Evolutionary conservation across 2,888 invertebrate species (phyloP).

Genomic region (Tinea pellionella): DNA sequence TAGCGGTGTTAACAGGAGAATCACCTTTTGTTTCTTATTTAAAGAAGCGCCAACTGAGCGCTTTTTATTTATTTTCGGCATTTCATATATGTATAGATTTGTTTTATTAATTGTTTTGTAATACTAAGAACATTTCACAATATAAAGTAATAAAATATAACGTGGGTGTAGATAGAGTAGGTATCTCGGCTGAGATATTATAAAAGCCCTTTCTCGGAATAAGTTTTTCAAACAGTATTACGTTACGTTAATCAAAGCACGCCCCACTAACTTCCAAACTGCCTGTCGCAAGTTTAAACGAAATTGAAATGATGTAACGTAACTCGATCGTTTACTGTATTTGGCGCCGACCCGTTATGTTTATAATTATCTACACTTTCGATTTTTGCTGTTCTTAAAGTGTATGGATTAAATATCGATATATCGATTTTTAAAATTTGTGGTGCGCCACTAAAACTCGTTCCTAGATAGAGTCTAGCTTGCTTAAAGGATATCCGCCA

Average conservation of each 20-base stretch:
- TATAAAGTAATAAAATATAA: not conserved
- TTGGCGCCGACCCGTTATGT: constrained; percentile 23
- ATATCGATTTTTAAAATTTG: too few species aligned
- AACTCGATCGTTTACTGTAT: constrained; percentile 21
- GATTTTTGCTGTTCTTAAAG: not conserved
- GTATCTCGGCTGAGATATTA: not conserved
- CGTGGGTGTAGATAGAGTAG: not conserved
- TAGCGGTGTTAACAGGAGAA: too few species aligned
- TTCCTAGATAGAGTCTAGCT: too few species aligned
- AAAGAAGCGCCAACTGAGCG: too few species aligned
- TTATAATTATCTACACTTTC: not conserved
- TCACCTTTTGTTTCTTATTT: too few species aligned
- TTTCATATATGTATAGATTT: too few species aligned
- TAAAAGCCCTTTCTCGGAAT: not conserved
- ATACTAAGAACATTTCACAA: not conserved
- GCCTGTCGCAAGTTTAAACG: constrained; percentile 24
- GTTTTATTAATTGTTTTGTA: too few species aligned
- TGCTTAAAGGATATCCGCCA: too few species aligned
- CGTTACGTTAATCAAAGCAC: not conserved
- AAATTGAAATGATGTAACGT: constrained; percentile 34
- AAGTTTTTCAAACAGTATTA: not conserved
- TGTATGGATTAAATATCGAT: too few species aligned
- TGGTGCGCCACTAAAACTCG: too few species aligned
- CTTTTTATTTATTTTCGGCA: too few species aligned
- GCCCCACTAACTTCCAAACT: constrained; percentile 29